phyloP scores from a whole-genome alignment of 2,888 invertebrate species.

The Ectemnius lituratus region DNA sequence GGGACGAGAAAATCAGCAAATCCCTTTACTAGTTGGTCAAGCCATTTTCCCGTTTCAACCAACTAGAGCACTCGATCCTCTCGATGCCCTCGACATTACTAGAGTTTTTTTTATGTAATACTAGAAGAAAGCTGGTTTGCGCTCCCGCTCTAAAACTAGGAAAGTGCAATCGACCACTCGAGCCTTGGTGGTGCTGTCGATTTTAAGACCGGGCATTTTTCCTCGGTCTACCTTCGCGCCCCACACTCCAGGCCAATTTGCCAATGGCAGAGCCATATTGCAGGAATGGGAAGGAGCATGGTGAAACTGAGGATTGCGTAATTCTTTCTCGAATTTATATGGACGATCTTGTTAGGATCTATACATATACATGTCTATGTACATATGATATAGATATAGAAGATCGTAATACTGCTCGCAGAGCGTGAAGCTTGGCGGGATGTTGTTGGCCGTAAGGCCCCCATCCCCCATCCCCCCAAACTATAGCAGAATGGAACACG shows the following conservation, averaged over 20 bases:
- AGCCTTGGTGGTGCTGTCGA: no score
- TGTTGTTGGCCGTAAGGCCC: background rate
- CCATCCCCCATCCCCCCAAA: no score
- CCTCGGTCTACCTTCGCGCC: background rate
- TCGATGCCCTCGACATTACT: slow-evolving; percentile 33
- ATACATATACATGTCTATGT: no score
- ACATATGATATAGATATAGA: no score
- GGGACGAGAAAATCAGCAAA: background rate
- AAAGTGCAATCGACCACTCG: no score
- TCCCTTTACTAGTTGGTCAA: slow-evolving; percentile 59
- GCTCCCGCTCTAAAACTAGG: no score
- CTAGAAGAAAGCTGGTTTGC: slow-evolving; percentile 34
- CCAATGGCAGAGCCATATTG: background rate
- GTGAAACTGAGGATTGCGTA: background rate
- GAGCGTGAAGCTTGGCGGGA: no score
- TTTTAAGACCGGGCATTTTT: no score
- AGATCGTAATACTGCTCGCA: no score
- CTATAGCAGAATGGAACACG: background rate
- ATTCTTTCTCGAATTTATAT: no score
- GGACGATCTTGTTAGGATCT: no score
- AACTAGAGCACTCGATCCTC: slow-evolving; percentile 29
- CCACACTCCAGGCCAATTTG: background rate
- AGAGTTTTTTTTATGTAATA: slow-evolving; percentile 59
- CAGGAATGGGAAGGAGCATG: no score
- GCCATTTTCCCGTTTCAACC: slow-evolving; percentile 50